Conservation (phyloP, 92 coral and sea anemone genomes). For the Heteractis magnifica region DNA sequence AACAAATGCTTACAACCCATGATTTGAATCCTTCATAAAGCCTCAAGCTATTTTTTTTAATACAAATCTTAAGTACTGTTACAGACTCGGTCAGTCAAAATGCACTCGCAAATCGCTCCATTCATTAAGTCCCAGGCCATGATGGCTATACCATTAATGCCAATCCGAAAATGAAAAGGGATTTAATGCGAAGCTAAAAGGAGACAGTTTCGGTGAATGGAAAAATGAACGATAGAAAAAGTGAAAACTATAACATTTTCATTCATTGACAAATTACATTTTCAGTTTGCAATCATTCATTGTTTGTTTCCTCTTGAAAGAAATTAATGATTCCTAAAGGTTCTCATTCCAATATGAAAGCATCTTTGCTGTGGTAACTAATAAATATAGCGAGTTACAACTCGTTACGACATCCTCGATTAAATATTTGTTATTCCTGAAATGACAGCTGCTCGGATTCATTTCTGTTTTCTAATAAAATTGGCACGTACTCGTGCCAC, state of each 20-base stretch:
- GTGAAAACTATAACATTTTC: neutral
- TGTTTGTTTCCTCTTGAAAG: constrained; percentile 6
- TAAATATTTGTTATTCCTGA: constrained; percentile 1
- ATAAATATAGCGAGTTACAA: neutral
- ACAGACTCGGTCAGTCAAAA: no score
- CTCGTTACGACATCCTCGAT: constrained; percentile 1
- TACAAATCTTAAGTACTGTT: no score
- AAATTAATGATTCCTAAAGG: neutral
- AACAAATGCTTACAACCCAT: no score
- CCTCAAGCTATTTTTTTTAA: no score
- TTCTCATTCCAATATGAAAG: neutral
- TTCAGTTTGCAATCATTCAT: neutral
- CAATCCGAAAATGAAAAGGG: no score
- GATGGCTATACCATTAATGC: no score
- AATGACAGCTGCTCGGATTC: neutral
- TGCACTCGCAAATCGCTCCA: no score
- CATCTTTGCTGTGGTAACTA: neutral
- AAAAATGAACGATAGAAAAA: no score
- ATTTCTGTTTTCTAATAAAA: neutral
- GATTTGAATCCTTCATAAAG: no score
- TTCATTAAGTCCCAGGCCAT: no score
- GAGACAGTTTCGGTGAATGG: no score
- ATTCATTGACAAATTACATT: neutral
- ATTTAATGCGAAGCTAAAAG: no score
- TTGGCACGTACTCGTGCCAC: neutral